phyloP scores from a whole-genome alignment of 2,113 vertebrate genomes.

The Amphiprion ocellaris region DNA sequence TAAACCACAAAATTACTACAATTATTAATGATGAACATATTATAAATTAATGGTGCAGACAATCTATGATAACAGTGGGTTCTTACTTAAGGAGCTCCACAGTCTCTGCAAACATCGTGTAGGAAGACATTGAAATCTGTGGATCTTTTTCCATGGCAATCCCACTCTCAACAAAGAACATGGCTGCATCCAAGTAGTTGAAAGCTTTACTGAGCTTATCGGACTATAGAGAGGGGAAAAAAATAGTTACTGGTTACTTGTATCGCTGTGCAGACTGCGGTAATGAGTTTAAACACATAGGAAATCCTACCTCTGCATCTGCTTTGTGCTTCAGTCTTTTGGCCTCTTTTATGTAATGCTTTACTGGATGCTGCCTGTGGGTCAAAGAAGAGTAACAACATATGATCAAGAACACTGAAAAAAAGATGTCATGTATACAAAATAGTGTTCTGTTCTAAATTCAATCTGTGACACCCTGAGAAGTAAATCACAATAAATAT shows the following conservation, averaged over 20 bases:
- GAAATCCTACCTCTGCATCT: conserved; percentile 88
- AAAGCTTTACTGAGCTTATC: conserved; percentile 91
- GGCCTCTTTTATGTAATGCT: conserved; percentile 93
- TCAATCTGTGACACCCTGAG: too few relatives aligned
- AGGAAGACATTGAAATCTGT: conserved; percentile 87
- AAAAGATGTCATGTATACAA: too few relatives aligned
- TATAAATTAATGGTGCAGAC: background rate
- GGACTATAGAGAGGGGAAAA: conserved; percentile 69
- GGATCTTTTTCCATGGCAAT: conserved; percentile 90
- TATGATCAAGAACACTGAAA: too few relatives aligned
- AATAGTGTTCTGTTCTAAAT: too few relatives aligned
- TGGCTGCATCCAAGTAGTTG: conserved; percentile 91
- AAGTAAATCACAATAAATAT: too few relatives aligned
- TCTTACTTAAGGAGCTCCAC: conserved; percentile 93
- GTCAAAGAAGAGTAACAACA: background rate
- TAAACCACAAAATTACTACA: too few relatives aligned
- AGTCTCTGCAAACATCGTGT: conserved; percentile 91
- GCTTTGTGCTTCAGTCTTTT: conserved; percentile 96
- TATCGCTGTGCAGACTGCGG: background rate
- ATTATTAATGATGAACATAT: too few relatives aligned
- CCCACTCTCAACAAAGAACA: conserved; percentile 92
- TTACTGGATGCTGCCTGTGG: conserved; percentile 86
- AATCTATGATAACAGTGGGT: background rate
- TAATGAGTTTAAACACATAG: background rate
- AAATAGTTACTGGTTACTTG: background rate